phyloP scores from a whole-genome alignment of 2,888 invertebrate genomes.

The Imbricaverruca yamaguchii region DNA sequence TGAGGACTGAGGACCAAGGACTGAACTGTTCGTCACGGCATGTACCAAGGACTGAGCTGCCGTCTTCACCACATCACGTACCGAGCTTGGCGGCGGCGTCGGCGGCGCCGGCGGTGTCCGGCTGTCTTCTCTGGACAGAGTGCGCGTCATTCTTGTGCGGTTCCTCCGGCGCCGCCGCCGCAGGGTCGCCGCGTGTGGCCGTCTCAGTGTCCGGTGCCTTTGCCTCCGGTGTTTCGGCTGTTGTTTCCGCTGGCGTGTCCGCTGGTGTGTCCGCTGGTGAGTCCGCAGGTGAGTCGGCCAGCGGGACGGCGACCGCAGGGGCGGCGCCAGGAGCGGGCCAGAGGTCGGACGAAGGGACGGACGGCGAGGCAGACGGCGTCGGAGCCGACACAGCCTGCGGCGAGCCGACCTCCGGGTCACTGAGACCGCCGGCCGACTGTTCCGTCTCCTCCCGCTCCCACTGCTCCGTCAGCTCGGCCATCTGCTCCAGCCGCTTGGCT shows the following conservation, averaged over 20 bases:
- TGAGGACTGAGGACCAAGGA: no score
- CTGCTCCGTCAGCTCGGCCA: constrained; percentile 19
- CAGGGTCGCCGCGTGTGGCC: background rate
- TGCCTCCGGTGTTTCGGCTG: no score
- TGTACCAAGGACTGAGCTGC: no score
- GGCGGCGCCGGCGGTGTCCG: background rate
- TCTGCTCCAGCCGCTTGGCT: constrained; percentile 39
- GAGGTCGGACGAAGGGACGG: no score
- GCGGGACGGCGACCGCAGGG: background rate
- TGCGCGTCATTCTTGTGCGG: background rate
- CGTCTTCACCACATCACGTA: background rate
- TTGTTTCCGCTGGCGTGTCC: no score
- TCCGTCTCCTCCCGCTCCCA: constrained; percentile 12
- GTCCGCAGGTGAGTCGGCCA: no score
- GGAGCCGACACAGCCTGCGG: no score
- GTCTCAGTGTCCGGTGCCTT: no score
- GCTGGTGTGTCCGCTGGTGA: no score
- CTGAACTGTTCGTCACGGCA: no score
- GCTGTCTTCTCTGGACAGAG: background rate
- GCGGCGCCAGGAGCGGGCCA: background rate
- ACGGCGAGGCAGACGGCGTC: no score
- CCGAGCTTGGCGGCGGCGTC: constrained; percentile 1
- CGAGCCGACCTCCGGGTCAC: background rate
- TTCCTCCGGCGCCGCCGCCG: background rate
- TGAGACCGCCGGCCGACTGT: background rate